These are phyloP conservation scores for Temnothorax curvispinosus DNA, from an alignment of 1,140 invertebrate genomes.

Conservation along the genomic window DNA sequence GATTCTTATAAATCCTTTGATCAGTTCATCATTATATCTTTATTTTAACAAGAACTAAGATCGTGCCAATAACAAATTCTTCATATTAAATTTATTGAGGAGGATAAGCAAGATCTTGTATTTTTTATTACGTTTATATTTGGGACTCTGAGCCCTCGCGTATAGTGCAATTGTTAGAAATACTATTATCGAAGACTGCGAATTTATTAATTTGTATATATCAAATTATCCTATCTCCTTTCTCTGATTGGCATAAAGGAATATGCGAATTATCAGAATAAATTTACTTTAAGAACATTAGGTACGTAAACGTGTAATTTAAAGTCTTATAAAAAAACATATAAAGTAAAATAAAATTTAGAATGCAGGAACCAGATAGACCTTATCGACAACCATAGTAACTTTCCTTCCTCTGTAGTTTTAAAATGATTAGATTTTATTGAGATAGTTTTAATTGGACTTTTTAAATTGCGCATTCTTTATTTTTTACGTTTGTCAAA, in stretches of 20 bases:
- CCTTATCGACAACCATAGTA: neutral
- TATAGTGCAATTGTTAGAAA: constrained; percentile 11
- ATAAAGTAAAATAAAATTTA: constrained; percentile 43
- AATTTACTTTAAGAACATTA: constrained; percentile 32
- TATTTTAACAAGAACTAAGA: constrained; percentile 40
- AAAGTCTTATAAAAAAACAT: constrained; percentile 10
- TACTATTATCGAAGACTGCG: constrained; percentile 16
- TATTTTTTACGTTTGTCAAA: neutral
- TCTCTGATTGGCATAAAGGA: neutral
- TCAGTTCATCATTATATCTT: constrained; percentile 25
- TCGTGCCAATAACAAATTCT: constrained; percentile 41
- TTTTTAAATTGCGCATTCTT: neutral
- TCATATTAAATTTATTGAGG: constrained; percentile 30
- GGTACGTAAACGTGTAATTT: constrained; percentile 16
- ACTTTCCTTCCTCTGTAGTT: neutral
- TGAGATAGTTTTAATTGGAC: neutral
- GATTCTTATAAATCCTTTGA: constrained; percentile 32
- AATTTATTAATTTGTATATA: constrained; percentile 40
- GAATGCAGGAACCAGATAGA: neutral
- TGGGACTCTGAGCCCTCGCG: neutral
- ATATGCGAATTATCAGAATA: constrained; percentile 8
- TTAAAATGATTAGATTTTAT: neutral
- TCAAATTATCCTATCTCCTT: neutral
- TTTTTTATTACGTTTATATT: constrained; percentile 54
- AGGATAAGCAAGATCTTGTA: constrained; percentile 7